These are phyloP conservation scores for Hystrix cristata DNA, from an alignment of 2,113 vertebrate genomes.

Conservation along the genomic window DNA sequence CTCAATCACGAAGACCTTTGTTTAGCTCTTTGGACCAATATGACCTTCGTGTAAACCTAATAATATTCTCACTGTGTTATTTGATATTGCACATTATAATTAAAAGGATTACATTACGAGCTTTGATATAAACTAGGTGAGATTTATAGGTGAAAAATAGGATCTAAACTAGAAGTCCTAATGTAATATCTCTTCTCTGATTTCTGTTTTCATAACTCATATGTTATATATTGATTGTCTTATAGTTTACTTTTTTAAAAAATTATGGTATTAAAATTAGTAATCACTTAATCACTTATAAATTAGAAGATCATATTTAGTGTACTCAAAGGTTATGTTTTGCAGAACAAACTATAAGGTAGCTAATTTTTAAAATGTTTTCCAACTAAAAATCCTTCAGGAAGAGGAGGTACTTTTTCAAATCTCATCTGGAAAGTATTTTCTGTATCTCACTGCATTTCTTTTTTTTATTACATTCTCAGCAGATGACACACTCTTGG, in stretches of 20 bases:
- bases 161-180: not conserved
- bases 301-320: not conserved
- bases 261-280: not conserved
- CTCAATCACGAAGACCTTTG: not conserved
- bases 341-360: not conserved
- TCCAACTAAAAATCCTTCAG: not conserved
- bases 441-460: not conserved
- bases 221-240: not conserved
- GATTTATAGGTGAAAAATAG: not conserved
- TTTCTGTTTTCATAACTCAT: not conserved
- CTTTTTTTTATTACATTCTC: not conserved
- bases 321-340: not conserved
- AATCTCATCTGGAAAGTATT: not conserved
- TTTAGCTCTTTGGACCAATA: not conserved
- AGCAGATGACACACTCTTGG: not conserved
- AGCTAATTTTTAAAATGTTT: not conserved
- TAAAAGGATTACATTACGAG: not conserved
- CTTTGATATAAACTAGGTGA: not conserved
- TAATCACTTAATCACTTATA: not conserved
- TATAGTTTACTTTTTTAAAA: not conserved
- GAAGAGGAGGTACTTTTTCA: not conserved
- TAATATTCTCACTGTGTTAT: not conserved
- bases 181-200: not conserved
- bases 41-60: not conserved
- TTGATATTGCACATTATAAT: not conserved